Percentiles rank a stretch among this genome's conserved stretches.
Conservation (phyloP, 2,797 vertebrate genomes). For the Columba guinea region DNA sequence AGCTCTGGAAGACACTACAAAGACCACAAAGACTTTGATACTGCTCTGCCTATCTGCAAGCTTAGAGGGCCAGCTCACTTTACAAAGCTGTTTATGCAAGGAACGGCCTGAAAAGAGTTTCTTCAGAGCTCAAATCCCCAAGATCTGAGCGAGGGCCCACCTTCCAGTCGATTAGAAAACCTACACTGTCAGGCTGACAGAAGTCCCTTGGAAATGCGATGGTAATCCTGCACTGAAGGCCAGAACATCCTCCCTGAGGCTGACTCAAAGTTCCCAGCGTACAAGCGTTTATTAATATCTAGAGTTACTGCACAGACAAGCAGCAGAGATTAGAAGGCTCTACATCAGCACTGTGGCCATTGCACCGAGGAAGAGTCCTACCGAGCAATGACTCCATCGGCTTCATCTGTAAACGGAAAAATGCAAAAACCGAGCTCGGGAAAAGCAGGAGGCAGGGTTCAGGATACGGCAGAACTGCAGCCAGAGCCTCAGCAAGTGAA, state of each 20-base stretch:
- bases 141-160: neutral
- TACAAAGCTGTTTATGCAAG: constrained; percentile 19
- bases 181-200: neutral
- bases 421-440: neutral
- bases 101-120: neutral
- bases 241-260: neutral
- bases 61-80: neutral
- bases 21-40: neutral
- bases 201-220: neutral
- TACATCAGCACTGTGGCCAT: neutral
- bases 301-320: neutral
- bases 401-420: neutral
- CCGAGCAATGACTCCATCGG: neutral
- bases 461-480: neutral
- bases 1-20: neutral
- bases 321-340: neutral
- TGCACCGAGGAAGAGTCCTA: neutral
- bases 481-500: neutral
- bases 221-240: neutral
- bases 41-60: neutral
- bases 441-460: neutral
- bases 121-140: constrained; percentile 19
- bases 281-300: neutral
- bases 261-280: neutral
- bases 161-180: neutral